Base-by-base conservation (phyloP, 2,888 invertebrate genomes). In the Amphipyra berbera region DNA sequence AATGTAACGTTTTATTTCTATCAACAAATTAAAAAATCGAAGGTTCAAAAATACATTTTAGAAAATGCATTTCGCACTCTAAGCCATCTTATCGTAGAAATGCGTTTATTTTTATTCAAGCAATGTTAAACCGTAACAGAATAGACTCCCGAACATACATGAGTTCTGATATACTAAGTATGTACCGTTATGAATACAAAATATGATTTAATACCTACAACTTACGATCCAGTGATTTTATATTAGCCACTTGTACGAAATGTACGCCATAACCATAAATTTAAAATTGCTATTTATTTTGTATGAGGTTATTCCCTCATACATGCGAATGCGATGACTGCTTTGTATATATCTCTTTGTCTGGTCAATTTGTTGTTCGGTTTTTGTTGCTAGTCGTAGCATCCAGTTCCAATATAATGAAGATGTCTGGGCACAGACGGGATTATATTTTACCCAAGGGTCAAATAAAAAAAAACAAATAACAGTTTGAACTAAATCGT, bases 401-500 rank as follows among this genome's bases (percentile, higher is more conserved):
- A 61, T 68, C 56, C 57, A 50, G 61, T 69, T 69, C 60, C 67
- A 68, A 62, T 66, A 68, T 66, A 61, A 67, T 62, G 46, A 50
- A 56, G 61, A 46, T 14, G 54, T 60, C 54, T 60, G 41, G 45
- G 38, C 38, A 41, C 35, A 30, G 61, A 66, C 15, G 58, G 45
- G 57, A 41, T 60, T 52, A 52, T 57, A 57, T 61, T 49, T 49
- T 21, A 21, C 50, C 42, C 33, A 9, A 15, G 30, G 41, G 37
- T 53, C 41, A 40, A 33, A 10, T 41, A 40, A 14, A 47, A 9
- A 13, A 33, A 47, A 44, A 12, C 1, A 9, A 8, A 33, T 33
- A 33, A 33, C 33, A 33, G 1, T 10, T 37, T 37, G 37, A 30
- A 30, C 7, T 10, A 37, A 10, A 37, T 10, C 10, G 1, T 10